Evolutionary conservation across 2,113 vertebrate genomes (phyloP), one percentile per base, ranked within the genome.

Genomic region (Oncorhynchus kisutch): DNA sequence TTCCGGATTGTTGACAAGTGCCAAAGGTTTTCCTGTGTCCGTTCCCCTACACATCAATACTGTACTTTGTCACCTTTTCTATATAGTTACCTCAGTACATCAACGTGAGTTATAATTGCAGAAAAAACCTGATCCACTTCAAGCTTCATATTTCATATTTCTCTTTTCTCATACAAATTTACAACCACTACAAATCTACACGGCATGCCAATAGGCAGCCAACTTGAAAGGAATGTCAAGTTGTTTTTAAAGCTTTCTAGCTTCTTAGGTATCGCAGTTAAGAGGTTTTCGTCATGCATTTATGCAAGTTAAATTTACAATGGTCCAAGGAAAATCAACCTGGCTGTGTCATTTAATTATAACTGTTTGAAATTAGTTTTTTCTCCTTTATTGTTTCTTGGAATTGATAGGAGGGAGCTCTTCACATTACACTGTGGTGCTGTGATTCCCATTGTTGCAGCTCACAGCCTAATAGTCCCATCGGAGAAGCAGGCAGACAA

Each of bases 301-400:
- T 82, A 79, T 59, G 80, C 88, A 89, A 91, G 89, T 89, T 88
- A 87, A 87, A 89, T 86, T 74, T 85, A 86, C 84, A 87, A 90
- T 82, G 79, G 79, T 90, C 87, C 88, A 89, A 89, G 82, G 88
- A 86, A 88, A 87, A 90, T 89, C 91, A 94, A 92, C 88, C 51
- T 81, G 92, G 87, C 91, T 91, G 94, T 93, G 91, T 94, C 90
- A 94, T 95, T 94, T 92, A 95, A 95, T 97, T 96, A 93, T 92
- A 94, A 92, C 86, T 91, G 92, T 92, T 94, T 94, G 93, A 93
- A 94, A 94, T 92, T 91, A 90, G 1, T n/a, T 93, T 93, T 91
- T 93, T 90, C 82, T 81, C 84, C 90, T 93, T 89, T 92, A 94
- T 92, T 91, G 91, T 91, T 95, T 94, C 89, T 88, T 80, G 93